Evolutionary conservation across 2,113 vertebrate species (phyloP).

Genomic region (Indicator indicator): DNA sequence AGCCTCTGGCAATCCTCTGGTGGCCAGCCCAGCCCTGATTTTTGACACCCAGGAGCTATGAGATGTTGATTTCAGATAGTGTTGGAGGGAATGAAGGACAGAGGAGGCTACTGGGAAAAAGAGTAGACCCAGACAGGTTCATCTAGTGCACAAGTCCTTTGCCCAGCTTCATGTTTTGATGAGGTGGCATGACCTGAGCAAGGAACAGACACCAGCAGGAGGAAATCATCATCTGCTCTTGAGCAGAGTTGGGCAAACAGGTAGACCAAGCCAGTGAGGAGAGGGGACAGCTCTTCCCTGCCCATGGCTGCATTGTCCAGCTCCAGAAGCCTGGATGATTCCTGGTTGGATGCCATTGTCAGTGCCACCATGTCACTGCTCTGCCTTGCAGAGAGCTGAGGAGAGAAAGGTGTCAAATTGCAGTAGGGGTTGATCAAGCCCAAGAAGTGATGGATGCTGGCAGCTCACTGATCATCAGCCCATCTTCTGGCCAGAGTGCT

Average conservation of each 20-base stretch:
- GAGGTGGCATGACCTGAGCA: background rate
- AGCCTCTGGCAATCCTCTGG: too few species aligned
- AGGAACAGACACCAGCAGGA: background rate
- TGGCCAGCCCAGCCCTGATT: too few species aligned
- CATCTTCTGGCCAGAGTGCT: fast-evolving
- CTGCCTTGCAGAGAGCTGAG: background rate
- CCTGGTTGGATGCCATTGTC: fast-evolving
- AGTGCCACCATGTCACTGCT: fast-evolving
- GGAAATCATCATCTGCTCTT: background rate
- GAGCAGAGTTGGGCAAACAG: background rate
- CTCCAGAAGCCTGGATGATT: fast-evolving
- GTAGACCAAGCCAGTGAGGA: fast-evolving
- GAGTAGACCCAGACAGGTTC: background rate
- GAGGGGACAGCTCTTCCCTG: background rate
- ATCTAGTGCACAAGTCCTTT: fast-evolving
- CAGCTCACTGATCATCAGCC: background rate
- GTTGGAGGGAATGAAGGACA: fast-evolving
- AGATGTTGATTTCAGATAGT: fast-evolving
- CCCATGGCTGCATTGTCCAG: fast-evolving
- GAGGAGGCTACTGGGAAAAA: background rate
- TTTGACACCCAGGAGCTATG: background rate
- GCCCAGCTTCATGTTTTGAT: fast-evolving
- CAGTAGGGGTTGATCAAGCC: fast-evolving
- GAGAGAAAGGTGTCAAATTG: fast-evolving
- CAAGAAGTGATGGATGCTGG: background rate